phyloP scores from a whole-genome alignment of 2,888 invertebrate species.

The Agriopis aurantiaria region DNA sequence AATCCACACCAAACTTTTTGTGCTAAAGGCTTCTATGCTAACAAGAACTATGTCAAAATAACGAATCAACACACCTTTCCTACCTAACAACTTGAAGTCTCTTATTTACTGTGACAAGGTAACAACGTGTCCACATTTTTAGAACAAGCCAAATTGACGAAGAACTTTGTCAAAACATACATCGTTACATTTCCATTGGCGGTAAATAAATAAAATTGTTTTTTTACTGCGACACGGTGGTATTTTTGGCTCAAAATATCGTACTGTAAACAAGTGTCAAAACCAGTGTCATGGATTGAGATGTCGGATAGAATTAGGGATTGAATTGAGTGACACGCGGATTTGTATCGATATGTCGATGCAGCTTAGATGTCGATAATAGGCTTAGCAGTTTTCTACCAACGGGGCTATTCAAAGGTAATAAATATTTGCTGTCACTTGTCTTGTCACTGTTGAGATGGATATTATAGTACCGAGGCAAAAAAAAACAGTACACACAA shows the following conservation, averaged over 20 bases:
- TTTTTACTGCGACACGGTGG: slow-evolving; percentile 13
- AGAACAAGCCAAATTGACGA: neutral
- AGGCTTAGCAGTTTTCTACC: neutral
- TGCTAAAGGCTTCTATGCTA: slow-evolving; percentile 7
- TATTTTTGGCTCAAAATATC: slow-evolving; percentile 33
- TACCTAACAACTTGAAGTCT: neutral
- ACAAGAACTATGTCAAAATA: slow-evolving; percentile 22
- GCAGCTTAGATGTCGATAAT: slow-evolving; percentile 21
- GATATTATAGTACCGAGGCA: neutral
- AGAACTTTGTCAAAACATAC: neutral
- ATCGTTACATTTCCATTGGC: neutral
- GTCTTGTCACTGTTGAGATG: neutral
- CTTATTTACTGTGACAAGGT: slow-evolving; percentile 5
- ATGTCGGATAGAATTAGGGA: slow-evolving; percentile 34
- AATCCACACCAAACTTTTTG: slow-evolving; percentile 33
- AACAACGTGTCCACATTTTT: neutral
- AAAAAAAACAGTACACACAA: no score
- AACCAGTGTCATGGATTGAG: slow-evolving; percentile 39
- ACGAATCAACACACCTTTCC: neutral
- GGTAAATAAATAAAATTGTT: neutral
- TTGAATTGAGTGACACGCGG: slow-evolving; percentile 35
- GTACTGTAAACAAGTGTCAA: slow-evolving; percentile 45
- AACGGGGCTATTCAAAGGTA: neutral
- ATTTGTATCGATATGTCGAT: slow-evolving; percentile 28
- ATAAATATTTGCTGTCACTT: neutral